phyloP scores from a whole-genome alignment of 2,797 vertebrate species.

The Carapus acus region DNA sequence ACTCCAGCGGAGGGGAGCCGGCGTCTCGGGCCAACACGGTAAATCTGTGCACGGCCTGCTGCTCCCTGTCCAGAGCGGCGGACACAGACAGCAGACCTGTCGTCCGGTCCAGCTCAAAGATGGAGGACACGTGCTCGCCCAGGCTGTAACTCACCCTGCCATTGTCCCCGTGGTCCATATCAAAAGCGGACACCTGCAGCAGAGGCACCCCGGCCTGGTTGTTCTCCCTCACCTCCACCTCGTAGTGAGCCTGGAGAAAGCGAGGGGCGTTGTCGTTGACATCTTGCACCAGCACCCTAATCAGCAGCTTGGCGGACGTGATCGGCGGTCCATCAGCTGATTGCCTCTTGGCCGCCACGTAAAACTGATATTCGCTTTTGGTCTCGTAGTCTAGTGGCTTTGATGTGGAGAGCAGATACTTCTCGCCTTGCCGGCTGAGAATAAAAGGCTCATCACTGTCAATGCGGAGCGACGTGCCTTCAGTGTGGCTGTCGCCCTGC shows the following conservation, averaged over 20 bases:
- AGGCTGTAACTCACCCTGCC: constrained; percentile 69
- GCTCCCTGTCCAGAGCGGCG: constrained; percentile 70
- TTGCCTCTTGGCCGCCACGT: constrained; percentile 53
- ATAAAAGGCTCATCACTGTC: constrained; percentile 68
- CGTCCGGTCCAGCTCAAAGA: constrained; percentile 64
- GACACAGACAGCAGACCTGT: constrained; percentile 66
- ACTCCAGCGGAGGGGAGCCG: constrained; percentile 67
- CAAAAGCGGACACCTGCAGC: constrained; percentile 63
- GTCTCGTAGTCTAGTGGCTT: constrained; percentile 73
- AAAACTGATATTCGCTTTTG: constrained; percentile 65
- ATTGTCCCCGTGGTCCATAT: constrained; percentile 68
- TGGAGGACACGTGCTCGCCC: constrained; percentile 36
- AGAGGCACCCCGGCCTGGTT: constrained; percentile 62
- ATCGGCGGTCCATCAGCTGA: constrained; percentile 38
- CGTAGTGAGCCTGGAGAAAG: constrained; percentile 61
- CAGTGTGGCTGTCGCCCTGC: constrained; percentile 57
- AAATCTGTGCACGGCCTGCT: constrained; percentile 56
- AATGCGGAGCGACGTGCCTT: constrained; percentile 63
- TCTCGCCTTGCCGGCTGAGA: constrained; percentile 68
- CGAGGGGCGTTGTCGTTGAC: constrained; percentile 74
- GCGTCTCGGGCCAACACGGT: constrained; percentile 68
- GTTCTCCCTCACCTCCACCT: constrained; percentile 72
- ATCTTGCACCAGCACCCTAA: constrained; percentile 69
- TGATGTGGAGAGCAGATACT: constrained; percentile 76
- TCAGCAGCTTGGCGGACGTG: constrained; percentile 35